A percentile compares a stretch with the other conserved stretches of the same genome.
These are phyloP conservation scores for Chrysemys picta DNA, from an alignment of 2,113 vertebrate genomes.

Conservation along the genomic window DNA sequence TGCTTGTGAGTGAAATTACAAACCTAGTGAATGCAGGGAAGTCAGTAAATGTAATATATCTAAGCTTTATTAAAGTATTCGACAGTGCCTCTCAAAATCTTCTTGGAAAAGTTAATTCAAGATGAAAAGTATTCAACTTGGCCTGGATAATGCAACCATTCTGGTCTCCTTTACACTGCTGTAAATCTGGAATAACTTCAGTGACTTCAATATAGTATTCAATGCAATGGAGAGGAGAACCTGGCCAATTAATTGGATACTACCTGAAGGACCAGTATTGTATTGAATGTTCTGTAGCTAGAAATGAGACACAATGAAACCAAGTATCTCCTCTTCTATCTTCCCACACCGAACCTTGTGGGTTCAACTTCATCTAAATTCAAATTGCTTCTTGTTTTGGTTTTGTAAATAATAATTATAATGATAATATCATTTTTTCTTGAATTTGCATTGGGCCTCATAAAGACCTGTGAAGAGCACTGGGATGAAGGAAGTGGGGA, in stretches of 20 bases:
- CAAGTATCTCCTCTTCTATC: neutral
- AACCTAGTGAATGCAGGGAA: neutral
- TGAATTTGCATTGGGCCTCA: neutral
- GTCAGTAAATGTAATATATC: neutral
- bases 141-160: neutral
- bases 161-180: neutral
- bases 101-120: neutral
- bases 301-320: neutral
- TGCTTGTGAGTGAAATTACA: neutral
- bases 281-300: neutral
- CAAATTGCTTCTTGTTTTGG: neutral
- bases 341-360: neutral
- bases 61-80: neutral
- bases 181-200: neutral
- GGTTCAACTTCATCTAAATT: neutral
- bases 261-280: neutral
- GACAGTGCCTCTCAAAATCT: neutral
- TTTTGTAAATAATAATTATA: neutral
- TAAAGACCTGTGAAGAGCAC: neutral
- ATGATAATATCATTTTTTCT: neutral
- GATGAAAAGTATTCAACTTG: neutral
- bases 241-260: neutral
- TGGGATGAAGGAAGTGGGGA: neutral
- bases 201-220: neutral
- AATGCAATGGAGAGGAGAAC: neutral